These are phyloP conservation scores for Bradypodion ventrale DNA, from an alignment of 2,797 vertebrate genomes.

Conservation along the genomic window DNA sequence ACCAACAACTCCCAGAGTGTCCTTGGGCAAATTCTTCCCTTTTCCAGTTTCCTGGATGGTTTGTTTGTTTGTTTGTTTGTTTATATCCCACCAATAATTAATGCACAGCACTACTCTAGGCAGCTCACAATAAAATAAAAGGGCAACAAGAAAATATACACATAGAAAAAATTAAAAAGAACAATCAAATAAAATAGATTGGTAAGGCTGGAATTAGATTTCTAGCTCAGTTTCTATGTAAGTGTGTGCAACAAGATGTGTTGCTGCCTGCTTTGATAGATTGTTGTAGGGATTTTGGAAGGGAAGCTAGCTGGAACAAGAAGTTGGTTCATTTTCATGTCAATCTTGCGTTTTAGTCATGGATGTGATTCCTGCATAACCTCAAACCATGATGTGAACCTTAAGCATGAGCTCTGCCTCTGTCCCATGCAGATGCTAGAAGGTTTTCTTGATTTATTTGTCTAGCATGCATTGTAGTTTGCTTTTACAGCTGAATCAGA, in stretches of 20 bases:
- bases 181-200: too few relatives aligned
- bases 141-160: too few relatives aligned
- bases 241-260: neutral
- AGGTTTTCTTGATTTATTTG: too few relatives aligned
- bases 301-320: neutral
- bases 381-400: neutral
- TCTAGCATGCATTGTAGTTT: neutral
- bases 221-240: neutral
- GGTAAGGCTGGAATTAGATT: neutral
- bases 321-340: neutral
- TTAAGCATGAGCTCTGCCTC: neutral
- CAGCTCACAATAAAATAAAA: too few relatives aligned
- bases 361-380: neutral
- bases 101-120: too few relatives aligned
- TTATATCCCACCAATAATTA: too few relatives aligned
- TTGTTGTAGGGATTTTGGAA: too few relatives aligned
- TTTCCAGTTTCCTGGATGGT: neutral
- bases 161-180: too few relatives aligned
- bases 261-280: neutral
- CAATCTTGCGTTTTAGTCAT: neutral
- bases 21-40: neutral
- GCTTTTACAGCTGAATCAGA: neutral
- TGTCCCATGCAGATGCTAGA: neutral
- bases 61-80: too few relatives aligned
- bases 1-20: neutral